These are phyloP conservation scores for Pontoporia blainvillei DNA, from an alignment of 2,113 vertebrate genomes.

Conservation along the genomic window DNA sequence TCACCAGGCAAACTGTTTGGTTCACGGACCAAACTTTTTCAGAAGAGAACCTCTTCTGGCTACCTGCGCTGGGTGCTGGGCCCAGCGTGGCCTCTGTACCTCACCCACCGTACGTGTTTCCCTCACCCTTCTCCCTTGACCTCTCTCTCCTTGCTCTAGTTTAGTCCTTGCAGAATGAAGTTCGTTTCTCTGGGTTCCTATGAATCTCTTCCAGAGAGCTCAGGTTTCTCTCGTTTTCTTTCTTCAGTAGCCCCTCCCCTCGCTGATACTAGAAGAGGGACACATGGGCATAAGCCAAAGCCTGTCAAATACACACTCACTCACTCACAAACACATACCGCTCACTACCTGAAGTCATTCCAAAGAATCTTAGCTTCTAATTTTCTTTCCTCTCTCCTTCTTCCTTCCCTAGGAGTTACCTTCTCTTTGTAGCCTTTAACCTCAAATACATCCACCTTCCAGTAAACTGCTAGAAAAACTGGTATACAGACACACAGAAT, in stretches of 20 bases:
- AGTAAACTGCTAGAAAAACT: background rate
- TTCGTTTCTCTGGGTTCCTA: conserved; percentile 42
- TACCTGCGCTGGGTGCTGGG: background rate
- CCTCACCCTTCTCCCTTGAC: background rate
- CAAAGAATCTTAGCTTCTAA: background rate
- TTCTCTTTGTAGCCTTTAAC: background rate
- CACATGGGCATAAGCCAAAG: background rate
- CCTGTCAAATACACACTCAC: background rate
- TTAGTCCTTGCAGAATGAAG: conserved; percentile 18
- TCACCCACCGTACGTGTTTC: background rate
- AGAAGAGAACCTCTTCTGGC: background rate
- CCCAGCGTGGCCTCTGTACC: background rate
- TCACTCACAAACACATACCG: background rate
- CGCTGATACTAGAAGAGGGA: background rate
- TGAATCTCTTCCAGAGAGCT: conserved; percentile 48
- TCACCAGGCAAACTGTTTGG: background rate
- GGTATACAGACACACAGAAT: background rate
- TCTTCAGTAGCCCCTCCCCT: conserved; percentile 36
- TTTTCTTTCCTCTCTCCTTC: background rate
- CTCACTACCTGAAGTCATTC: background rate
- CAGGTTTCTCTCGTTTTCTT: conserved; percentile 6
- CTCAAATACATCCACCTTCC: background rate
- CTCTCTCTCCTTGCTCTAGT: conserved; percentile 7
- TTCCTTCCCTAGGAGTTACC: background rate
- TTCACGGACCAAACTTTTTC: conserved; percentile 22